Base-by-base conservation (phyloP, 2,113 vertebrate genomes). In the Silurus meridionalis region DNA sequence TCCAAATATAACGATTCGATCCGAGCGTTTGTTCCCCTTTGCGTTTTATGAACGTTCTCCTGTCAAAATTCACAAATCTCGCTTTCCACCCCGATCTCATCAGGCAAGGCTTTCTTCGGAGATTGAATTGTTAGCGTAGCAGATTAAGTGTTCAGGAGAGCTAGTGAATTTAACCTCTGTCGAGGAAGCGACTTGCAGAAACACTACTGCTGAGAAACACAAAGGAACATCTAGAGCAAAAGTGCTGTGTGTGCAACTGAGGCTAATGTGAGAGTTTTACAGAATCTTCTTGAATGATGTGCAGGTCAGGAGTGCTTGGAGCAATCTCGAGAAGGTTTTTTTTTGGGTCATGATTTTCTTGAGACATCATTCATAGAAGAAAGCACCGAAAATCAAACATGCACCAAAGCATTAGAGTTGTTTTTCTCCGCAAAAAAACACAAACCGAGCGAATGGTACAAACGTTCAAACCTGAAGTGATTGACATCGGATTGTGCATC, bases 21-120 rank as follows among this genome's bases (percentile, higher is more conserved):
- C 55, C 25, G 14, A 5, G 1, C 52, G 3, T 23, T 79, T 37
- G 19, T 79, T 58, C 58, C 37, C 77, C n/a, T 79, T 37, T 8
- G 5, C 14, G 79, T 14, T 21, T 13, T 48, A 15, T 4, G 10
- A 61, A 80, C 8, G 2, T 80, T 48, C 37, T 61, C 13, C 37
- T 60, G 57, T 55, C 75, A 50, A 78, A 28, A 57, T 28, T 78
- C 28, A 37, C 79, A 80, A 58, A 80, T 37, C 8, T 63, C 10
- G 48, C 21, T 52, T 82, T 64, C 80, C 64, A 46, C 48, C 46
- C 80, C 52, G 80, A 82, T 63, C 46, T 82, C 64, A 82, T 64
- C 60, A 46, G 25, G 46, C 46, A 6, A 15, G 46, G 60, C 14
- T 21, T 48, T 6, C 17, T 82, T 37, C 8, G 4, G 58, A 50